Conservation (phyloP, 2,888 invertebrate species). For the Spialia ferax region DNA sequence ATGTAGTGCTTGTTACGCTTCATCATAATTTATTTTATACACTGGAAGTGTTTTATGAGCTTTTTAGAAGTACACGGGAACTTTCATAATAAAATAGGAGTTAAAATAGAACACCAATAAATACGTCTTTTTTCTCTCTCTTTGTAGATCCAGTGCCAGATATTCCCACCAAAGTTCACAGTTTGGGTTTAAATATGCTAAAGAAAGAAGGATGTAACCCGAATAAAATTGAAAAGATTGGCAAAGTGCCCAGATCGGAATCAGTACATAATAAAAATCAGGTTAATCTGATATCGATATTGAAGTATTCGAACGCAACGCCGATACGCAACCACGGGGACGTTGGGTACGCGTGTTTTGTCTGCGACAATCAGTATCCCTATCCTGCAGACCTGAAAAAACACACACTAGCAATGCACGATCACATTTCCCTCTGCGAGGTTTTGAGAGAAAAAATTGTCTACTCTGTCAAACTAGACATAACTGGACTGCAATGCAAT, state of each 20-base stretch:
- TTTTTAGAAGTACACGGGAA: background rate
- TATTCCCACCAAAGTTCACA: background rate
- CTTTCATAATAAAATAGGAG: background rate
- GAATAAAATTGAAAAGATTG: background rate
- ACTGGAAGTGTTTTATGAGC: background rate
- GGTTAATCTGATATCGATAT: slow-evolving; percentile 2
- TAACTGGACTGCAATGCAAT: slow-evolving; percentile 69
- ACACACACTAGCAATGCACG: slow-evolving; percentile 53
- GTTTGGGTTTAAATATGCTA: background rate
- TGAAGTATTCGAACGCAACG: slow-evolving; percentile 57
- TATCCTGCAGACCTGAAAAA: slow-evolving; percentile 57
- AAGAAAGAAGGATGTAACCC: background rate
- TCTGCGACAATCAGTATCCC: slow-evolving; percentile 55
- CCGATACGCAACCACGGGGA: slow-evolving; percentile 56
- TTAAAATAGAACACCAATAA: background rate
- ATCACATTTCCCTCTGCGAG: slow-evolving; percentile 45
- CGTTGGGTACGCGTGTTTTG: slow-evolving; percentile 59
- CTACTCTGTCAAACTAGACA: slow-evolving; percentile 63
- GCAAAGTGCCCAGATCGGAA: background rate
- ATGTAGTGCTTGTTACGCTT: no score
- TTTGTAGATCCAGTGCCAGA: slow-evolving; percentile 6
- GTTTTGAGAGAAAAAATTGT: slow-evolving; percentile 54
- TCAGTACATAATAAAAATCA: background rate
- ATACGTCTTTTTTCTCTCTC: background rate
- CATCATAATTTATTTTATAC: background rate